Evolutionary conservation across 2,797 vertebrate genomes (phyloP).

Genomic region (Danio kyathit): DNA sequence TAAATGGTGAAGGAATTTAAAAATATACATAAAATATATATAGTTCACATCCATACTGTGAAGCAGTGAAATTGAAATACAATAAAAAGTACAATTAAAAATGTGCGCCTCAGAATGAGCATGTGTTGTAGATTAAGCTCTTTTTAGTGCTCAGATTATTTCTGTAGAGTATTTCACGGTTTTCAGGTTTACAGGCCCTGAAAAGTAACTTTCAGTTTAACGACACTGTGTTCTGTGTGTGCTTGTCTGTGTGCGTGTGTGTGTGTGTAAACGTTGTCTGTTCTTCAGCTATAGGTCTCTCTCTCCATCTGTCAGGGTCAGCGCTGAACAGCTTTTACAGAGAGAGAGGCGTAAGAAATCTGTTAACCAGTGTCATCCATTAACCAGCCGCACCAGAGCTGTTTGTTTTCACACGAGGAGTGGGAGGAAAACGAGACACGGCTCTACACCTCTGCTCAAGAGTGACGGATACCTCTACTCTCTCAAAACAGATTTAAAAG

Average conservation of each 20-base stretch:
- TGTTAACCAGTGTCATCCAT: conserved; percentile 15
- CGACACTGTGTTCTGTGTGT: conserved; percentile 17
- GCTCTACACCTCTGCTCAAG: not conserved
- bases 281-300: conserved; percentile 61
- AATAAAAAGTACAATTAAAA: not conserved
- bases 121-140: not conserved
- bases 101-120: not conserved
- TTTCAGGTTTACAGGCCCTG: conserved; percentile 25
- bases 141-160: conserved; percentile 9
- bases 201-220: conserved; percentile 43
- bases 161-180: conserved; percentile 11
- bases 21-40: not conserved
- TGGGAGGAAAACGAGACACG: not conserved
- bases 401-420: conserved; percentile 19
- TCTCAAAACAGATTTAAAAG: not conserved
- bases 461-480: not conserved
- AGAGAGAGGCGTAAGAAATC: conserved; percentile 2
- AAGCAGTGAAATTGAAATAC: not conserved
- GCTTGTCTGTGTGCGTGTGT: conserved; percentile 13
- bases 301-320: conserved; percentile 49
- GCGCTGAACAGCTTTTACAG: conserved; percentile 9
- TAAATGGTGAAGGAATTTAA: not conserved
- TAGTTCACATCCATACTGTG: not conserved
- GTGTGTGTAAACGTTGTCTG: conserved; percentile 69
- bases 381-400: not conserved